phyloP scores from a whole-genome alignment of 2,888 invertebrate species.

The Opisthograptis luteolata region DNA sequence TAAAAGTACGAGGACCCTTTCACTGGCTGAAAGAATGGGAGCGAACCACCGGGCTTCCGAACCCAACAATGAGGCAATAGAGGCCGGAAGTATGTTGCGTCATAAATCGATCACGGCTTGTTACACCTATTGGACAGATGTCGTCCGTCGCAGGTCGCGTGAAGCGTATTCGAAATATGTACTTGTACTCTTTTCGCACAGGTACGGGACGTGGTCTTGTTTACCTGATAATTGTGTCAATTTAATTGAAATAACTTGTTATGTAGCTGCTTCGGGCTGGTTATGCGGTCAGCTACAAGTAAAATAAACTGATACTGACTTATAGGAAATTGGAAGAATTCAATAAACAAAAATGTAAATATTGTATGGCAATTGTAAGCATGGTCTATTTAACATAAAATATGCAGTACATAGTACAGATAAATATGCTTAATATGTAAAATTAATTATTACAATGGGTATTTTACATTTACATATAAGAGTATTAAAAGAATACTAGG shows the following conservation, averaged over 20 bases:
- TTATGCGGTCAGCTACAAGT: neutral
- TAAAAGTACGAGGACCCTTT: slow-evolving; percentile 82
- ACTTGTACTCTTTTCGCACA: slow-evolving; percentile 18
- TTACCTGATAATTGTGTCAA: neutral
- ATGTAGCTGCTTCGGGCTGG: neutral
- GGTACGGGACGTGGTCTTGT: neutral
- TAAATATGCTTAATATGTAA: too few species aligned
- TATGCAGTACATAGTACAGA: too few species aligned
- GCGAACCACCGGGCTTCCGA: slow-evolving; percentile 73
- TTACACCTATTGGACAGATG: slow-evolving; percentile 63
- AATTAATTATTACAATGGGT: too few species aligned
- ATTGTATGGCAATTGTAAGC: too few species aligned
- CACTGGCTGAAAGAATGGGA: slow-evolving; percentile 83
- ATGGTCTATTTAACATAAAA: too few species aligned
- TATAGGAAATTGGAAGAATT: too few species aligned
- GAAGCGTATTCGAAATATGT: slow-evolving; percentile 31
- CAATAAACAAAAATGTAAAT: too few species aligned
- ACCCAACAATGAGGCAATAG: slow-evolving; percentile 78
- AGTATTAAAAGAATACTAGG: too few species aligned
- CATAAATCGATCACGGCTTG: slow-evolving; percentile 66
- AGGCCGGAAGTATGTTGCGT: slow-evolving; percentile 72
- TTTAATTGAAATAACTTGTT: neutral
- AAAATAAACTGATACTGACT: too few species aligned
- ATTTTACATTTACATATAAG: too few species aligned
- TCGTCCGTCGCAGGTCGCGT: slow-evolving; percentile 39